Evolutionary conservation across 2,113 vertebrate species (phyloP).

Genomic region (Struthio camelus): DNA sequence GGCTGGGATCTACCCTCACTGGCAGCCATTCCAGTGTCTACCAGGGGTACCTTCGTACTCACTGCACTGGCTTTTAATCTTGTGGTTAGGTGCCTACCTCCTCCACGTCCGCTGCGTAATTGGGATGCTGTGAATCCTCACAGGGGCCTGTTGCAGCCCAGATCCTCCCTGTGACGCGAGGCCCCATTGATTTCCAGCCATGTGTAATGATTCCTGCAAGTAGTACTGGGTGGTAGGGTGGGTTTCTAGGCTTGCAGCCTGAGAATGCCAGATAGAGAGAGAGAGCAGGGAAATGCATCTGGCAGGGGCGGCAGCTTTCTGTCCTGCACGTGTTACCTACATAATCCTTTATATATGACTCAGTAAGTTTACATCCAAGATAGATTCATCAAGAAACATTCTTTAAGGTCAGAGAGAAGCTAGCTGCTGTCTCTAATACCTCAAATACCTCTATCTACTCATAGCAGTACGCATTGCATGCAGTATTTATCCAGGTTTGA

Average conservation of each 20-base stretch:
- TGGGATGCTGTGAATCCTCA: not conserved
- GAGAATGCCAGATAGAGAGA: not conserved
- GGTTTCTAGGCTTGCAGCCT: not conserved
- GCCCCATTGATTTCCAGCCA: not conserved
- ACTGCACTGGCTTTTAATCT: not conserved
- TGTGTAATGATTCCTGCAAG: not conserved
- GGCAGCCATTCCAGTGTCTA: not conserved
- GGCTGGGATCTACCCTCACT: not conserved
- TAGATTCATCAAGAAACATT: not conserved
- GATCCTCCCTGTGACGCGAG: not conserved
- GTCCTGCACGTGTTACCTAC: not conserved
- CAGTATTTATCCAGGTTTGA: not conserved
- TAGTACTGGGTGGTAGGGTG: not conserved
- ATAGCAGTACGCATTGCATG: not conserved
- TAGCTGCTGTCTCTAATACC: not conserved
- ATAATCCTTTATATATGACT: not conserved
- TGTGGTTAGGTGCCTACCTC: not conserved
- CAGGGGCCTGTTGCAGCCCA: not conserved
- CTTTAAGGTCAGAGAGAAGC: not conserved
- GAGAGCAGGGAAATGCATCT: not conserved
- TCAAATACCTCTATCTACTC: not conserved
- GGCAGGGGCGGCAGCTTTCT: not conserved
- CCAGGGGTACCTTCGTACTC: not conserved
- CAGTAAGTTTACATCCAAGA: not conserved
- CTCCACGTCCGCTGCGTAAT: not conserved